Base-by-base conservation (phyloP, 2,113 vertebrate species). In the Mesocricetus auratus region DNA sequence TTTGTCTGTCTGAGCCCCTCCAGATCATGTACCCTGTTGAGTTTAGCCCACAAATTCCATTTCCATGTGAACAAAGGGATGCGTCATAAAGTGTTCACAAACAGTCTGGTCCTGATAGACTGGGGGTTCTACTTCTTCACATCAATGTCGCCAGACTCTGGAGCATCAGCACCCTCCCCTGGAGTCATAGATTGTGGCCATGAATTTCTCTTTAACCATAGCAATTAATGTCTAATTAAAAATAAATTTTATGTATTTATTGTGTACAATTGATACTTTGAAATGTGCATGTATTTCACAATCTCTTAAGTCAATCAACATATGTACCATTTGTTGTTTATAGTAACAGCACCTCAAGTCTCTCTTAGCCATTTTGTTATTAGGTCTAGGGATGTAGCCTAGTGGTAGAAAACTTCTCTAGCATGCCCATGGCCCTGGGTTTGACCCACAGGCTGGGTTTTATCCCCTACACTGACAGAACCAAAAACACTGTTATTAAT, bases 131-230 rank as follows among this genome's bases (percentile, higher is more conserved):
- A 7, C 45, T 22, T 82, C 79, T 85, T 36, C 47, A 50, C 42
- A 56, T 58, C 45, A 8, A 2, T 75, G 17, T n/a, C 17, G 56
- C 16, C 16, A 62, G 86, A 62, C 45, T 66, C 71, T 91, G 58
- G 83, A 42, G 33, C 39, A 31, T n/a, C n/a, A 60, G 82, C 45
- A 60, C 21, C 6, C 6, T 95, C 29, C 26, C 21, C 56, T 91
- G 36, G 33, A 81, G n/a, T 86, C 83, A 90, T 60, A 71, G 75
- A 85, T 85, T 89, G n/a, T 66, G 47, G n/a, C 85, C 53, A 50
- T 10, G 13, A 47, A 50, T 90, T 86, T 93, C 24, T 94, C 53
- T 75, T 86, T 47, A 77, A 62, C 22, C 19, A 47, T 45, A 47
- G 39, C 4, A 75, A 89, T 62, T 88, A n/a, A 50, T 47, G 47